A percentile compares a stretch with the other conserved stretches of the same genome.
Conservation (phyloP, 2,113 vertebrate species). For the Pterocles orientalis region DNA sequence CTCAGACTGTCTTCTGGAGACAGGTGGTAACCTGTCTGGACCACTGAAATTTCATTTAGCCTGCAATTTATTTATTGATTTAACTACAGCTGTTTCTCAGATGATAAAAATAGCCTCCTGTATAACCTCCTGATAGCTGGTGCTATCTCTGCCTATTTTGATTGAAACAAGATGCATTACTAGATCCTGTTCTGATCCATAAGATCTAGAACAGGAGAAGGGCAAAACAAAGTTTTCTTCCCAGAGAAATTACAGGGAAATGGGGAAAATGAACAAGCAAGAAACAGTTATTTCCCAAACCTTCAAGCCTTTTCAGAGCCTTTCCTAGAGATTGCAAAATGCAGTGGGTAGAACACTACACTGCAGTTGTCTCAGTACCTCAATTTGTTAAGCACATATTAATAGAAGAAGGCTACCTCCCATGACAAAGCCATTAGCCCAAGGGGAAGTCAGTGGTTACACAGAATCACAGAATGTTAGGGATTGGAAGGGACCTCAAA, state of each 20-base stretch:
- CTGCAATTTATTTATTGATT: conserved; percentile 28
- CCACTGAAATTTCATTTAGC: conserved; percentile 28
- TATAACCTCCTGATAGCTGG: too few relatives aligned
- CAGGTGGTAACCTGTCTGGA: neutral
- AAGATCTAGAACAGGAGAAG: neutral
- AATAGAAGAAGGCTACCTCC: neutral
- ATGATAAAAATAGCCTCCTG: conserved; percentile 32
- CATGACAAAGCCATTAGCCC: neutral
- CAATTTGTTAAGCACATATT: neutral
- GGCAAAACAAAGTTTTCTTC: neutral
- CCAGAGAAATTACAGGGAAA: neutral
- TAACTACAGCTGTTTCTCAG: conserved; percentile 50
- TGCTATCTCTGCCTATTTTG: neutral
- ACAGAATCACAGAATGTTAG: too few relatives aligned
- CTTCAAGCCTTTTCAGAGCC: neutral
- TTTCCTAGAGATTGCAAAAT: neutral
- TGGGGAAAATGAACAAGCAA: neutral
- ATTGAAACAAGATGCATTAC: neutral
- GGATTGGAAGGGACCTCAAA: too few relatives aligned
- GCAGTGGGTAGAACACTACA: neutral
- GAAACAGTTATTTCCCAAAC: neutral
- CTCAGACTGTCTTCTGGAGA: neutral
- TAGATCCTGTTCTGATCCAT: neutral
- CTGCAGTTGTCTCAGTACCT: neutral
- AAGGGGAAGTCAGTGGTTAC: neutral